Base-by-base conservation (phyloP, 2,888 invertebrate species). In the Torymus auratus region DNA sequence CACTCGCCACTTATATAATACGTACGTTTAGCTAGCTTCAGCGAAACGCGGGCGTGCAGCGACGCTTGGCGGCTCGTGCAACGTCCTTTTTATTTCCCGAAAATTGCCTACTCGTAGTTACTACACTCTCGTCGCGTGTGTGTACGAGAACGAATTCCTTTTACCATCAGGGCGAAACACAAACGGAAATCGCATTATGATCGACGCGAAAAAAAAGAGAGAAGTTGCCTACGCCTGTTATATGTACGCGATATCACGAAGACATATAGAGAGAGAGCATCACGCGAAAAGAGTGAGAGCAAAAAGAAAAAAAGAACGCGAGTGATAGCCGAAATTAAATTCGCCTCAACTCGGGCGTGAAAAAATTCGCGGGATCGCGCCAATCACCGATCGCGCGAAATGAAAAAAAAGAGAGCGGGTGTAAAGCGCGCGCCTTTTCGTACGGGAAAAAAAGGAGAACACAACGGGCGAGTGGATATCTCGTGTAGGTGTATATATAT, bases 301-400 rank as follows among this genome's bases (percentile, higher is more conserved):
- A 62, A n/a, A 64, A 53, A 15, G 7, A 11, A 61, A 68, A 76
- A 69, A 69, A 69, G 10, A n/a, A 7, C 53, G 50, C 15, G 55
- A 13, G 50, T 10, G 62, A 20, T 20, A 62, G 41, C 12, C 64
- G 77, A 74, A 79, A 79, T 79, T 73, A 79, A 79, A 79, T 73
- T 74, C 64, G 65, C 70, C 60, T 74, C 78, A 68, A 73, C 55
- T 78, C 28, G 78, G 12, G 20, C 68, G 67, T 78, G 23, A 78
- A 78, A 72, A 78, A 78, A 68, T 78, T 72, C 52, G 28, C n/a
- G 5, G 15, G 7, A 58, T 14, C 13, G 13, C 50, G 65, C 71
- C 78, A 72, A 78, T 78, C 71, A 68, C 72, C 61, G 28, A 68
- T 68, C 61, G 72, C 23, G 20, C 10, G 17, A 61, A 55, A 62